These are phyloP conservation scores for Macquaria australasica DNA, from an alignment of 2,113 vertebrate species.

Conservation along the genomic window DNA sequence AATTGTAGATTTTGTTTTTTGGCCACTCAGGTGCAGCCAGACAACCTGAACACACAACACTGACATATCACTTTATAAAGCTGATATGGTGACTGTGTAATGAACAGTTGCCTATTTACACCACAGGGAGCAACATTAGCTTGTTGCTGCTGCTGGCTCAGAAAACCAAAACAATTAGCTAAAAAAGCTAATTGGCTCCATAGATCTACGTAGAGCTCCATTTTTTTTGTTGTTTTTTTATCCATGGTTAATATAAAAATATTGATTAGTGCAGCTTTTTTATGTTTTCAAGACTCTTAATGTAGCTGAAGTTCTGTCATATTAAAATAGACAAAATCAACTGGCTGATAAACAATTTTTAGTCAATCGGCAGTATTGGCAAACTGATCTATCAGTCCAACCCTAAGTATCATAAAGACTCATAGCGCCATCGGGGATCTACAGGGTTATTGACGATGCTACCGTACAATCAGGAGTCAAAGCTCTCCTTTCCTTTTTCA, in stretches of 20 bases:
- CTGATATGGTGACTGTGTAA: background rate
- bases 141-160: background rate
- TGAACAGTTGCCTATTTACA: background rate
- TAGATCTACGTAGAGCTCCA: background rate
- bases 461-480: constrained; percentile 58
- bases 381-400: background rate
- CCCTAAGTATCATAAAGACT: constrained; percentile 11
- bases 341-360: background rate
- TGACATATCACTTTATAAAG: background rate
- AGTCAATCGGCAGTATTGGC: background rate
- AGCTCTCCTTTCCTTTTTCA: background rate
- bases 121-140: background rate
- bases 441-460: constrained; percentile 51
- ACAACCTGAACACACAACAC: background rate
- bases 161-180: background rate
- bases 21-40: background rate
- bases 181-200: background rate
- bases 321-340: background rate
- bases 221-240: too few relatives aligned
- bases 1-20: background rate
- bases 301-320: background rate
- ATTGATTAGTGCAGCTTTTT: constrained; percentile 8
- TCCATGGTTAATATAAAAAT: background rate
- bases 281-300: background rate
- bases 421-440: constrained; percentile 15